Conservation (phyloP, 1,140 invertebrate genomes). For the Drosophila pectinifera region DNA sequence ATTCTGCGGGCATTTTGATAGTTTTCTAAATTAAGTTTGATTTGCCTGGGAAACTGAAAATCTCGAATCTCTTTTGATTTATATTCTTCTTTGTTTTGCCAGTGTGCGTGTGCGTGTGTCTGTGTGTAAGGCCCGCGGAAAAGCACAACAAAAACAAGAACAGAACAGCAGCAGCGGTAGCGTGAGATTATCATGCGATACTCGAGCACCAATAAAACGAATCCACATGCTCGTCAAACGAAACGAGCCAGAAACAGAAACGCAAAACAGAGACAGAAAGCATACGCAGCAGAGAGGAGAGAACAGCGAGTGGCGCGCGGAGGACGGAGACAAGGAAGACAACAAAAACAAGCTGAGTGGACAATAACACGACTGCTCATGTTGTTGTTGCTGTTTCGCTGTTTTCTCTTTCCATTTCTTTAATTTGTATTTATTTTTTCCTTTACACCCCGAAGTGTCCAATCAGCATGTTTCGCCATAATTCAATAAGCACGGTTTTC, state of each 20-base stretch:
- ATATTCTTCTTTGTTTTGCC: background rate
- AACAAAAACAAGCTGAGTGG: constrained; percentile 49
- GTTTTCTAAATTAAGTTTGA: constrained; percentile 33
- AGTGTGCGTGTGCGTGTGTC: constrained; percentile 7
- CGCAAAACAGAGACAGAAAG: constrained; percentile 33
- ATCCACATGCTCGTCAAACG: constrained; percentile 70
- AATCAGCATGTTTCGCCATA: constrained; percentile 40
- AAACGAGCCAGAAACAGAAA: constrained; percentile 38
- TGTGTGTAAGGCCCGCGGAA: constrained; percentile 48
- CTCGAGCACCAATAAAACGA: constrained; percentile 79
- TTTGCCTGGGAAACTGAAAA: constrained; percentile 40
- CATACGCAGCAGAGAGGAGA: background rate
- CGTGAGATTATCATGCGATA: constrained; percentile 79
- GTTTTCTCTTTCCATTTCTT: constrained; percentile 6
- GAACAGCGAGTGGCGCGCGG: background rate
- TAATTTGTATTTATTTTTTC: background rate
- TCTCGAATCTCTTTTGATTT: constrained; percentile 3
- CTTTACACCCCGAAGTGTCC: constrained; percentile 4
- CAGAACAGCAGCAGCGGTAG: constrained; percentile 40
- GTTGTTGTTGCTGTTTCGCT: background rate
- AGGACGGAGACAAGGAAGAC: constrained; percentile 15
- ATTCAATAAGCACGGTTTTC: constrained; percentile 29
- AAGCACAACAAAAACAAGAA: constrained; percentile 61
- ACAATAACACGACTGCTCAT: constrained; percentile 27
- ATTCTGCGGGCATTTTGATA: constrained; percentile 16